A percentile compares a stretch with the other conserved stretches of the same genome.
phyloP scores from a whole-genome alignment of 2,797 vertebrate genomes.

The Rhinatrema bivittatum region DNA sequence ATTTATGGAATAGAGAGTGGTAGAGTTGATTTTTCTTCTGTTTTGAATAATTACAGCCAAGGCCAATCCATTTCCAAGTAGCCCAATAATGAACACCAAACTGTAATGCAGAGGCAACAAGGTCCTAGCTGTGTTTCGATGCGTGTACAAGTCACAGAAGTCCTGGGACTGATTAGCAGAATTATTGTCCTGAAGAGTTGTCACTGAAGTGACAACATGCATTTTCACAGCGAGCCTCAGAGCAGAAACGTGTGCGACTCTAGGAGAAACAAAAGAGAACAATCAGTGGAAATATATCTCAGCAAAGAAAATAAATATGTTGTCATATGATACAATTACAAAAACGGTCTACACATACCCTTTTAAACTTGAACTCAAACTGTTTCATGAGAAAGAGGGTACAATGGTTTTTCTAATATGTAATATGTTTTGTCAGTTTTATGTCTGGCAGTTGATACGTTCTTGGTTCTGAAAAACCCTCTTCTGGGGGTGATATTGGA shows the following conservation, averaged over 20 bases:
- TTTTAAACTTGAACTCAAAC: too few species aligned
- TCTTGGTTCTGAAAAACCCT: too few species aligned
- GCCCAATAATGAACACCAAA: slow-evolving; percentile 70
- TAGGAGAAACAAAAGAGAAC: background rate
- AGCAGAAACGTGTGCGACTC: slow-evolving; percentile 28
- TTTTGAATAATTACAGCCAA: slow-evolving; percentile 83
- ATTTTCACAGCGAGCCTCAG: slow-evolving; percentile 25
- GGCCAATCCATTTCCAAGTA: slow-evolving; percentile 82
- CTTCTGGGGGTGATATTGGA: too few species aligned
- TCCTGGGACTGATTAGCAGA: background rate
- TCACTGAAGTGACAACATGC: slow-evolving; percentile 1
- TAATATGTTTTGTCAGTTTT: too few species aligned
- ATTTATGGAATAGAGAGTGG: slow-evolving; percentile 89
- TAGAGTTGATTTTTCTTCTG: slow-evolving; percentile 91
- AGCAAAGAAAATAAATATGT: too few species aligned
- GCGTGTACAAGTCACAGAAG: slow-evolving; percentile 83
- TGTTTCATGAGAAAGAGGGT: too few species aligned
- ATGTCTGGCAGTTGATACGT: too few species aligned
- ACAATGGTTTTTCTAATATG: too few species aligned
- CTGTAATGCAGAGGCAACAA: slow-evolving; percentile 75
- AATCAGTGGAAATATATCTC: too few species aligned
- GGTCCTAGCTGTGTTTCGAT: slow-evolving; percentile 65
- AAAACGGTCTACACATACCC: too few species aligned
- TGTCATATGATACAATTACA: too few species aligned
- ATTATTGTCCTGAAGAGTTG: slow-evolving; percentile 5